Conservation (phyloP, 2,113 vertebrate genomes). For the Athene noctua region DNA sequence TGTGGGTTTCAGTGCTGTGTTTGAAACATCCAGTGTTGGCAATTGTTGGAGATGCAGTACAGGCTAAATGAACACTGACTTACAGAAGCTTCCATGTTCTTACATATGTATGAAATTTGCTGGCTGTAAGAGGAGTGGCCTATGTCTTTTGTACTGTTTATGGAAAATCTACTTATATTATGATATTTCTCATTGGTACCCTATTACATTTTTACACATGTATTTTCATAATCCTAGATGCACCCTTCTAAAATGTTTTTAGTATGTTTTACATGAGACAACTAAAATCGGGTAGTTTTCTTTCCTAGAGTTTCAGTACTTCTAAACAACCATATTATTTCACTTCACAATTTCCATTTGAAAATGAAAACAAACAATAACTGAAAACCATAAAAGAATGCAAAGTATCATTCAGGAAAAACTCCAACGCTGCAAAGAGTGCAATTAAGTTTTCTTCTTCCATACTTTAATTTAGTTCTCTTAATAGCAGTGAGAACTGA, state of each 20-base stretch:
- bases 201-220: neutral
- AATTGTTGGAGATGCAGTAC: neutral
- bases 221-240: neutral
- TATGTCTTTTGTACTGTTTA: neutral
- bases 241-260: neutral
- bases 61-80: neutral
- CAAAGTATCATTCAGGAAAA: neutral
- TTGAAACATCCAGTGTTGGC: neutral
- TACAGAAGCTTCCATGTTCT: neutral
- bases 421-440: neutral
- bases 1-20: neutral
- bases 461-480: neutral
- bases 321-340: neutral
- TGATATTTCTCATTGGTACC: neutral
- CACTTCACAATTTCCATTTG: neutral
- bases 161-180: neutral
- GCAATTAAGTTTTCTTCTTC: neutral
- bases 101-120: neutral
- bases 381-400: neutral
- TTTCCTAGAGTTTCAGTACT: neutral
- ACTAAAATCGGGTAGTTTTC: neutral
- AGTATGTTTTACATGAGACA: neutral
- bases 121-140: neutral
- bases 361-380: neutral
- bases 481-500: neutral